Conservation (phyloP, 2,888 invertebrate species). For the Hydriomena furcata region DNA sequence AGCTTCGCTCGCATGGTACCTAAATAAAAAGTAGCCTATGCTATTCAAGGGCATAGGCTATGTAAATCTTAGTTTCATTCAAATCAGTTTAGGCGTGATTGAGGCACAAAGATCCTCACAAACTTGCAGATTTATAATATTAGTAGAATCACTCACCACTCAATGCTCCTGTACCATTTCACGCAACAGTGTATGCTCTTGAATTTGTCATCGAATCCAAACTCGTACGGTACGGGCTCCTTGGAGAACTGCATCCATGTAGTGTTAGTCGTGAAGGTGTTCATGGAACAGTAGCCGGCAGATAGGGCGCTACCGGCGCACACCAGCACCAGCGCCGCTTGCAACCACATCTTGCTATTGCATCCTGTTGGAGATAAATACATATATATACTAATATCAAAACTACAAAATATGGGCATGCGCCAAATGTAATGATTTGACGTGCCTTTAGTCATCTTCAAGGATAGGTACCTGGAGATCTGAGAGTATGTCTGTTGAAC, state of each 20-base stretch:
- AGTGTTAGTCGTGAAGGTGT: conserved; percentile 83
- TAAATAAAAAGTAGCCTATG: too few relatives aligned
- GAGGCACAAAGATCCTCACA: neutral
- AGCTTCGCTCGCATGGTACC: too few relatives aligned
- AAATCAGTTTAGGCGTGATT: too few relatives aligned
- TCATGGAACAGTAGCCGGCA: conserved; percentile 83
- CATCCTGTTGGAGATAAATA: conserved; percentile 48
- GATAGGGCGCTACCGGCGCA: conserved; percentile 49
- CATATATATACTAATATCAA: too few relatives aligned
- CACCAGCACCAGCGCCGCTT: conserved; percentile 52
- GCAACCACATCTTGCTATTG: conserved; percentile 55
- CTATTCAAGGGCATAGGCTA: too few relatives aligned
- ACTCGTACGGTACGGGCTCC: conserved; percentile 87
- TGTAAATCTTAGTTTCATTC: too few relatives aligned
- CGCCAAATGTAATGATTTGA: too few relatives aligned
- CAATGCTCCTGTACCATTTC: conserved; percentile 89
- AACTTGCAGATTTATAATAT: too few relatives aligned
- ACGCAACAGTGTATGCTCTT: conserved; percentile 91
- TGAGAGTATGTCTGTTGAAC: too few relatives aligned
- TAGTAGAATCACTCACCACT: conserved; percentile 91
- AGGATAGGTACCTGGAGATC: too few relatives aligned
- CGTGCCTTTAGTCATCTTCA: too few relatives aligned
- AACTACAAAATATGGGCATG: too few relatives aligned
- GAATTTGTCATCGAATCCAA: conserved; percentile 87
- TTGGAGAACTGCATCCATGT: conserved; percentile 89